phyloP scores from a whole-genome alignment of 1,140 invertebrate species.

The Pseudomyrmex dendroicus region DNA sequence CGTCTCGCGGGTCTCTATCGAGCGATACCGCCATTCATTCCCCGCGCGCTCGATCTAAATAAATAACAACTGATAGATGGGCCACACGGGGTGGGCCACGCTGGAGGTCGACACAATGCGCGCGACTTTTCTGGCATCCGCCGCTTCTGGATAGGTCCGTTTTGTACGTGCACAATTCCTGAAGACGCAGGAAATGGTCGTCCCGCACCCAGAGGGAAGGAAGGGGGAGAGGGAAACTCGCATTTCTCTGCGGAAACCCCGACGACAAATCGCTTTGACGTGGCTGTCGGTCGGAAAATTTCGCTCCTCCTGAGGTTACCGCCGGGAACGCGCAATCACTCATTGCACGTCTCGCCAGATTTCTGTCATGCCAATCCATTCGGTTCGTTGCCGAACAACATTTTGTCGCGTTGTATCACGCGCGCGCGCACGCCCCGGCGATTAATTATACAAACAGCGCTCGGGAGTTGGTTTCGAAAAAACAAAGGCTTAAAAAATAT shows the following conservation, averaged over 20 bases:
- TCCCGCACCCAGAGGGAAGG: constrained; percentile 53
- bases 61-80: constrained; percentile 78
- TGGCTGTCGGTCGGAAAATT: constrained; percentile 82
- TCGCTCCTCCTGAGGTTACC: constrained; percentile 73
- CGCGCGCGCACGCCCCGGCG: neutral
- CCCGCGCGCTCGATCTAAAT: constrained; percentile 74
- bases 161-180: constrained; percentile 45
- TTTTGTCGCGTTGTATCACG: constrained; percentile 15
- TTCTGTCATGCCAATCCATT: constrained; percentile 68
- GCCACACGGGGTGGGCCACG: neutral
- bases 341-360: constrained; percentile 70
- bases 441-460: neutral
- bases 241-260: constrained; percentile 75
- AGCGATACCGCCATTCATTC: constrained; percentile 71
- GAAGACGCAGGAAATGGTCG: constrained; percentile 72
- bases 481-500: too few species aligned
- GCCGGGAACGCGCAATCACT: constrained; percentile 68
- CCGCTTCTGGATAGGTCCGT: neutral
- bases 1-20: constrained; percentile 14
- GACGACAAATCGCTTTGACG: constrained; percentile 82
- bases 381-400: constrained; percentile 18
- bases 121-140: constrained; percentile 17
- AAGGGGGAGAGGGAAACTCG: constrained; percentile 47
- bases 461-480: too few species aligned
- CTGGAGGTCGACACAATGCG: constrained; percentile 8